phyloP scores from a whole-genome alignment of 1,140 invertebrate species.

The Thaumetopoea pityocampa region DNA sequence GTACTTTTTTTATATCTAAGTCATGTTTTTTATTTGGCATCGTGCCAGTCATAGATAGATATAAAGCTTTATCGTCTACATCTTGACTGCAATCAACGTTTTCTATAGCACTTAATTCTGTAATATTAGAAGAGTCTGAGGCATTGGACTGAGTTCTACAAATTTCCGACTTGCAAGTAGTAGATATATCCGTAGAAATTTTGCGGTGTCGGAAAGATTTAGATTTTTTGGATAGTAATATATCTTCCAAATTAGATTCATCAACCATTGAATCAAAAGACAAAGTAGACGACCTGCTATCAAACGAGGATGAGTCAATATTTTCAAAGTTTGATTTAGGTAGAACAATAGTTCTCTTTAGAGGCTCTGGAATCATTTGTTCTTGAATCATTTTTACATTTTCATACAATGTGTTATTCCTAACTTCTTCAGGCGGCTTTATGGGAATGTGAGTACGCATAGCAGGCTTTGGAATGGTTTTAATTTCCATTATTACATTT shows the following conservation, averaged over 20 bases:
- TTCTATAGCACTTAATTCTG: slow-evolving; percentile 60
- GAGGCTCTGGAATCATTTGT: slow-evolving; percentile 38
- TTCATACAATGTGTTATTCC: slow-evolving; percentile 47
- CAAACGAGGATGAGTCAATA: slow-evolving; percentile 26
- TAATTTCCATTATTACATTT: slow-evolving; percentile 43
- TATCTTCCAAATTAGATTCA: slow-evolving; percentile 66
- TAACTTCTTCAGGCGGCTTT: slow-evolving; percentile 28
- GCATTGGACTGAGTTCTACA: slow-evolving; percentile 42
- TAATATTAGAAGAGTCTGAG: slow-evolving; percentile 50
- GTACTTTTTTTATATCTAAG: slow-evolving; percentile 45
- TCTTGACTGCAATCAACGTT: slow-evolving; percentile 65
- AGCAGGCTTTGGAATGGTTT: slow-evolving; percentile 47
- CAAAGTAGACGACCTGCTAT: slow-evolving; percentile 51
- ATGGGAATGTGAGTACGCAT: slow-evolving; percentile 48
- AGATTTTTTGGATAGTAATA: slow-evolving; percentile 61
- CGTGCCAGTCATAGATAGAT: slow-evolving; percentile 62
- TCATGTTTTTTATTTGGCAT: slow-evolving; percentile 49
- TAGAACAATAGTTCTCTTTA: slow-evolving; percentile 35
- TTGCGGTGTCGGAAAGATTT: slow-evolving; percentile 55
- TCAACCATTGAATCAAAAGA: slow-evolving; percentile 67
- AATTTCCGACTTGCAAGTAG: slow-evolving; percentile 36
- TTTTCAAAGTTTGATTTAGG: slow-evolving; percentile 18
- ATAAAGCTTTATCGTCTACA: slow-evolving; percentile 42
- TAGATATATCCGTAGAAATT: slow-evolving; percentile 15
- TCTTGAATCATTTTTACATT: slow-evolving; percentile 42